These are phyloP conservation scores for Gallinago nigripennis DNA, from an alignment of 2,797 vertebrate genomes.

Conservation along the genomic window DNA sequence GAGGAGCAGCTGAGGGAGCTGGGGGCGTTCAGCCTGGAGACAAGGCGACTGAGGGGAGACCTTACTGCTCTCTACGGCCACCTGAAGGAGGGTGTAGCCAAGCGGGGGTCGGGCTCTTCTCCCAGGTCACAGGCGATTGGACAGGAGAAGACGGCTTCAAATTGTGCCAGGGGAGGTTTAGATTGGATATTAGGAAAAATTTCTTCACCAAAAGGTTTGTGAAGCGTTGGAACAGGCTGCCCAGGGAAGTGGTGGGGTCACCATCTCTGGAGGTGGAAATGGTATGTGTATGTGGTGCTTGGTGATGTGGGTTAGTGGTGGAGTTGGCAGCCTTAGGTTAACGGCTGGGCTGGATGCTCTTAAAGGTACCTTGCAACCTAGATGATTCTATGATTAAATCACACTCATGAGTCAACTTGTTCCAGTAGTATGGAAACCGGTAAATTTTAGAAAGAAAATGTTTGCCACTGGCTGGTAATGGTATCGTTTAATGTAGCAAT, in stretches of 20 bases:
- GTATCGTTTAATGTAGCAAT: background rate
- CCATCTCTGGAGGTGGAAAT: background rate
- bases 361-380: background rate
- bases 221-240: background rate
- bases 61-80: background rate
- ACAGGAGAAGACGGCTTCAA: background rate
- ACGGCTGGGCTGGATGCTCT: background rate
- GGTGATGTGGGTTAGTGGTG: background rate
- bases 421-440: rapidly evolving
- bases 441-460: rapidly evolving
- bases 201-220: background rate
- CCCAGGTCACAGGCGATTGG: background rate
- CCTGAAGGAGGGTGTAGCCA: background rate
- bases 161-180: background rate
- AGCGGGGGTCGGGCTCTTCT: background rate
- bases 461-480: background rate
- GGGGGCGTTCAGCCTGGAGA: background rate
- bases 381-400: background rate
- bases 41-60: background rate
- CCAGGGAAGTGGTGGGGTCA: background rate
- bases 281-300: background rate
- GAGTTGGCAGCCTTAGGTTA: background rate
- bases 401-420: background rate
- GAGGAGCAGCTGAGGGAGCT: background rate
- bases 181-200: background rate